Evolutionary conservation across 2,888 invertebrate genomes (phyloP).

Genomic region (Zeuzera pyrina): DNA sequence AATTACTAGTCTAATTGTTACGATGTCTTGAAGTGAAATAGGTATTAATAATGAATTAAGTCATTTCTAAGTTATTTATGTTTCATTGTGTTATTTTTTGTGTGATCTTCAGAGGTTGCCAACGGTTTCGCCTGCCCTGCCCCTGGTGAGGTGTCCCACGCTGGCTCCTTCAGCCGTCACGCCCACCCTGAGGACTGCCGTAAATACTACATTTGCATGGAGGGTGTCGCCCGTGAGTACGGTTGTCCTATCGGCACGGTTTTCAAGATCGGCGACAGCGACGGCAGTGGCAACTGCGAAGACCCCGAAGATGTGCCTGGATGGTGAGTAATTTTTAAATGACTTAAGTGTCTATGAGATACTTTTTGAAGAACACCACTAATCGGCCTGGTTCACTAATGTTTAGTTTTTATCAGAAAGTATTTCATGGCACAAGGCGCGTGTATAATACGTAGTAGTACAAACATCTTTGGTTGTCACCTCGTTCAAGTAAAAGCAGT

Average conservation of each 20-base stretch:
- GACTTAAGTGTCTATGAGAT: too few relatives aligned
- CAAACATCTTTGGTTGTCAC: too few relatives aligned
- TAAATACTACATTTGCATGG: constrained; percentile 95
- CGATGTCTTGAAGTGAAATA: too few relatives aligned
- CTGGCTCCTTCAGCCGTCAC: constrained; percentile 94
- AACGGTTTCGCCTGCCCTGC: constrained; percentile 91
- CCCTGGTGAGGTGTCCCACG: constrained; percentile 84
- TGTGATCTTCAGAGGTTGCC: constrained; percentile 92
- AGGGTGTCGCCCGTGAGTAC: constrained; percentile 92
- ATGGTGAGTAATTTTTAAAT: constrained; percentile 78
- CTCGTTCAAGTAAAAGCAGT: constrained; percentile 43
- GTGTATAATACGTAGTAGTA: too few relatives aligned
- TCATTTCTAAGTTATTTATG: too few relatives aligned
- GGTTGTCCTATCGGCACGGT: constrained; percentile 97
- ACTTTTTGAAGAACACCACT: too few relatives aligned
- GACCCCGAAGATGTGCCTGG: constrained; percentile 97
- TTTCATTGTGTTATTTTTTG: too few relatives aligned
- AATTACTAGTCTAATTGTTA: too few relatives aligned
- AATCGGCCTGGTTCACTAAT: too few relatives aligned
- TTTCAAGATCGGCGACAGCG: constrained; percentile 93
- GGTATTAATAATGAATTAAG: too few relatives aligned
- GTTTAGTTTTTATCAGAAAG: too few relatives aligned
- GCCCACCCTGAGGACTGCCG: constrained; percentile 96
- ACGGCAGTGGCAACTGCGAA: constrained; percentile 94
- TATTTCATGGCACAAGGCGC: too few relatives aligned